Percentiles rank a stretch among this genome's conserved stretches.
phyloP scores from a whole-genome alignment of 2,888 invertebrate genomes.

The Microctonus brassicae region DNA sequence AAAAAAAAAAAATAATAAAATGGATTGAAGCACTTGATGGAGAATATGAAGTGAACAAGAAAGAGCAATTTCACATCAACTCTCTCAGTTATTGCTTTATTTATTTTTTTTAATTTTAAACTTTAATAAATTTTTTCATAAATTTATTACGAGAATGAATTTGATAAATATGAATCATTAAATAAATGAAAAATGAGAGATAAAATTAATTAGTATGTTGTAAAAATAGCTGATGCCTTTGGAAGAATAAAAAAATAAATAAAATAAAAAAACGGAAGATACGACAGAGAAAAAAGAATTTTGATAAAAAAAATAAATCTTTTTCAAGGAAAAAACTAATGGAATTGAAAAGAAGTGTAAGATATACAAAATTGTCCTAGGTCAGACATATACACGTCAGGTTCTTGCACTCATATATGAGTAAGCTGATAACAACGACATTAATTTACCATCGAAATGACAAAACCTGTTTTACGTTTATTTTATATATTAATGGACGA shows the following conservation, averaged over 20 bases:
- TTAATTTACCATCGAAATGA: neutral
- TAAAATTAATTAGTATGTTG: no score
- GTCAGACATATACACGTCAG: slow-evolving; percentile 9
- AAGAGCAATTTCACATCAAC: no score
- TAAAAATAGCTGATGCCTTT: no score
- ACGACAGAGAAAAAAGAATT: neutral
- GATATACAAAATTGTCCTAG: slow-evolving; percentile 9
- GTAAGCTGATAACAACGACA: neutral
- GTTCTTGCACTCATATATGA: slow-evolving; percentile 9
- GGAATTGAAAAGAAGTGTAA: neutral
- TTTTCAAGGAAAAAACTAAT: neutral
- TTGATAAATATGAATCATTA: no score
- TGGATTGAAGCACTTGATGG: neutral
- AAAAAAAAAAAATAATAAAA: slow-evolving; percentile 2
- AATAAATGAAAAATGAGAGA: no score
- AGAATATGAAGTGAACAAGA: no score
- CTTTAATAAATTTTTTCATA: no score
- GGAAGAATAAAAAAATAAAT: neutral
- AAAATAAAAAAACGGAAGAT: neutral
- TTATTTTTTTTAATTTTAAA: no score
- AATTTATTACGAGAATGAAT: no score
- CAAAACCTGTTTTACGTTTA: slow-evolving; percentile 1
- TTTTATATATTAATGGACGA: neutral
- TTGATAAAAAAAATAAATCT: neutral
- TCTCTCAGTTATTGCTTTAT: no score